Percentiles rank a stretch among this genome's conserved stretches.
Evolutionary conservation across 2,113 vertebrate species (phyloP).

Genomic region (Campylomormyrus numenius): DNA sequence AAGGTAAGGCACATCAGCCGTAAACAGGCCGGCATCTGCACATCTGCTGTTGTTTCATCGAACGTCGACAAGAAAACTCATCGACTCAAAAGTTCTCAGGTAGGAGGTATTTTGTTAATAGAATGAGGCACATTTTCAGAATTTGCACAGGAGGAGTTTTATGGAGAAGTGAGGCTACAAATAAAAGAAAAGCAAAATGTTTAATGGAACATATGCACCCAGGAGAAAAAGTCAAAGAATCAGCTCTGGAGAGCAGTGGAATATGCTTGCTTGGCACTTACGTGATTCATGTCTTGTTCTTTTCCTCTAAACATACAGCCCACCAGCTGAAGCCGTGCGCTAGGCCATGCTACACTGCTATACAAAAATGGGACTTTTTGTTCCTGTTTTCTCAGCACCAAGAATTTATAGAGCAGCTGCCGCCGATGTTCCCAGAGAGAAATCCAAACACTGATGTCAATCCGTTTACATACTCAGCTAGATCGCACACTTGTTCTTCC

Average conservation of each 20-base stretch:
- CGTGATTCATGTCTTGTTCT: background rate
- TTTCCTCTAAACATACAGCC: conserved; percentile 2
- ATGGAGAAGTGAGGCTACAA: background rate
- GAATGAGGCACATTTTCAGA: background rate
- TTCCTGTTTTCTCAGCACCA: conserved; percentile 57
- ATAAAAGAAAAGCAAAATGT: background rate
- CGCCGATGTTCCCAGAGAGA: conserved; percentile 65
- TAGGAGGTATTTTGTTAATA: background rate
- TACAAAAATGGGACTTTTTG: conserved; percentile 62
- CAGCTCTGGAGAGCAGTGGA: background rate
- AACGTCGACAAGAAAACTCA: background rate
- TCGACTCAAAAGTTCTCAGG: background rate
- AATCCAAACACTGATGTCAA: conserved; percentile 65
- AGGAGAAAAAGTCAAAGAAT: background rate
- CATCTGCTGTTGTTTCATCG: background rate
- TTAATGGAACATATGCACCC: background rate
- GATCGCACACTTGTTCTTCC: conserved; percentile 52
- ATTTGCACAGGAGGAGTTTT: background rate
- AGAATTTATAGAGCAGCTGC: conserved; percentile 67
- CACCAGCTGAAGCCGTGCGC: conserved; percentile 49
- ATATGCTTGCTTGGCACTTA: background rate
- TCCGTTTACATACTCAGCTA: conserved; percentile 53
- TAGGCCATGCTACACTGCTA: conserved; percentile 59
- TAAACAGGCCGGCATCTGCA: background rate
- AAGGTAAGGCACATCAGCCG: background rate